phyloP scores from a whole-genome alignment of 2,797 vertebrate species.

The Sebastes itinus region DNA sequence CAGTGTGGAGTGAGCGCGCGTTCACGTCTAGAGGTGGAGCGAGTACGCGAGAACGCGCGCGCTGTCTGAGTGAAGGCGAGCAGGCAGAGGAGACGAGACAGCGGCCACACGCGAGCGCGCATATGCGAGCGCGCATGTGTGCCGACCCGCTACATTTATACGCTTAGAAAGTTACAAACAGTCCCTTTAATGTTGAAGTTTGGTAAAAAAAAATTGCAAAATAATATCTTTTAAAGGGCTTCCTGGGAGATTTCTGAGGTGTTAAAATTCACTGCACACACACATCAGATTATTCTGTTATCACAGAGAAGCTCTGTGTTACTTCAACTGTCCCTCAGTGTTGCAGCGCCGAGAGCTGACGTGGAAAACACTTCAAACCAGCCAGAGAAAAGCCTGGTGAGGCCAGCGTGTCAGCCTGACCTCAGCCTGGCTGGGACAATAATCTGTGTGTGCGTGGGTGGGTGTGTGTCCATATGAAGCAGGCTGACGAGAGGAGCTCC shows the following conservation, averaged over 20 bases:
- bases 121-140: too few species aligned
- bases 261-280: neutral
- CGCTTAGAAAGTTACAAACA: too few species aligned
- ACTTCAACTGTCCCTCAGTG: neutral
- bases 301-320: conserved; percentile 25
- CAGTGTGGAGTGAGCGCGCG: too few species aligned
- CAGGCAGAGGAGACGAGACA: too few species aligned
- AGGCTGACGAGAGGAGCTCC: conserved; percentile 4
- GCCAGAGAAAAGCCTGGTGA: neutral
- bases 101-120: too few species aligned
- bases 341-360: conserved; percentile 15
- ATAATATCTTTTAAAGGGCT: neutral
- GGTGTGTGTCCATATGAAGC: neutral
- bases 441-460: neutral
- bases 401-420: conserved; percentile 20
- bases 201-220: neutral
- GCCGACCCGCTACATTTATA: too few species aligned
- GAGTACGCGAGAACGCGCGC: too few species aligned
- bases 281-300: neutral
- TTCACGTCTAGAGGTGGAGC: too few species aligned
- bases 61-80: too few species aligned
- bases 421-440: conserved; percentile 15
- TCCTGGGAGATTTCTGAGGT: neutral
- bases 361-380: neutral
- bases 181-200: neutral